Evolutionary conservation across 2,888 invertebrate species (phyloP), one percentile per base, ranked within the genome.

Genomic region (Acanthacorydalis orientalis): DNA sequence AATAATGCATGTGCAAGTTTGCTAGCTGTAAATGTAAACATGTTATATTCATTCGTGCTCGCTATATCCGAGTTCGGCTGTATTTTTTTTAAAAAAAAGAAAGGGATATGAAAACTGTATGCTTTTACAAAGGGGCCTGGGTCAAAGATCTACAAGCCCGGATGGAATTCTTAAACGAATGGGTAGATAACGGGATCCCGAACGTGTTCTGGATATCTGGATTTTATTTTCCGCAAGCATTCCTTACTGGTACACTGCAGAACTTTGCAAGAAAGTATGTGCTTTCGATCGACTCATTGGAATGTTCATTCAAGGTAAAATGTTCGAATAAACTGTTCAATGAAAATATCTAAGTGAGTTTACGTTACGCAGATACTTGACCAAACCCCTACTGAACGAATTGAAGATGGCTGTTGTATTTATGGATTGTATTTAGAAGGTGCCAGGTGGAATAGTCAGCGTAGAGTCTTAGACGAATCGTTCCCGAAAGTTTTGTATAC

Each of bases 181-280:
- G 87, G 87, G 72, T 74, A 7, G 67, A 72, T 12, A 48, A 62
- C 0, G 83, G 83, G 8, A 81, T 83, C 51, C 87, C 87, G 0
- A 63, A 72, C 32, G 74, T 78, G 44, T 87, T 86, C 67, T 88
- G 87, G 87, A 79, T 88, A 53, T 84, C 86, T 0, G 87, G 86
- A 0, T 85, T 88, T 64, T 88, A 79, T 66, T 88, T 87, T 66
- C 86, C 87, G 0, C 87, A 88, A 62, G 85, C 86, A 1, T 85
- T 88, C 67, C 70, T 88, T 52, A 87, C 87, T 0, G 87, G 84
- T 15, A 83, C 82, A 0, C 68, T 85, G 57, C 88, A 88, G 68
- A 87, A 88, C 67, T 86, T 75, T 62, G 87, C 87, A 3, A 70
- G 87, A 53, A 83, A 80, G 59, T 75, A 83, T 57, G 69, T 78